phyloP scores from a whole-genome alignment of 2,113 vertebrate species.

The Oceanodroma tethys region DNA sequence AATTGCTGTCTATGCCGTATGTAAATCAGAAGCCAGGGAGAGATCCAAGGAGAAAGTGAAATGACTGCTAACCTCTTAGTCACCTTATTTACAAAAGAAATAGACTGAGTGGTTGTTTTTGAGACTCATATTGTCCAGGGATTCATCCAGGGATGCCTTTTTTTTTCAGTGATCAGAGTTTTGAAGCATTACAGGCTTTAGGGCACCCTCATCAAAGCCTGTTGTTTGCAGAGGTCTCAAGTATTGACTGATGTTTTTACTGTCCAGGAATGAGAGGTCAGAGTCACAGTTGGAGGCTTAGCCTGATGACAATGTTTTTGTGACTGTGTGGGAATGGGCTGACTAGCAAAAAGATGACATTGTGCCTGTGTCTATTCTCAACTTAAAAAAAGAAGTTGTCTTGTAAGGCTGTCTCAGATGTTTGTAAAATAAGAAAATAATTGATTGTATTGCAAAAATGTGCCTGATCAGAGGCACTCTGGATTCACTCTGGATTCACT shows the following conservation, averaged over 20 bases:
- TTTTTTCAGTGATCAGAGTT: neutral
- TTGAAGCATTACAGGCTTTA: neutral
- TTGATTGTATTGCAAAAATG: neutral
- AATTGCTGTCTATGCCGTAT: neutral
- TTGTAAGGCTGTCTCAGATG: neutral
- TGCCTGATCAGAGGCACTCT: neutral
- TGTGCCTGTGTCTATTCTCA: neutral
- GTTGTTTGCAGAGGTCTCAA: neutral
- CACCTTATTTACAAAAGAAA: neutral
- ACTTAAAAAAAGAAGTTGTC: neutral
- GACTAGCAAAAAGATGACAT: neutral
- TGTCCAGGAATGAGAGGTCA: slow-evolving; percentile 30
- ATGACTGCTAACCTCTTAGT: neutral
- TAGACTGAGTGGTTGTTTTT: neutral
- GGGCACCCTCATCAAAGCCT: neutral
- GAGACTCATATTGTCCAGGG: neutral
- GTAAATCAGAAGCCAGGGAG: neutral
- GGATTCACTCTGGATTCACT: neutral
- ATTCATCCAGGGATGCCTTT: neutral
- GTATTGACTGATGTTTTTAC: slow-evolving; percentile 34
- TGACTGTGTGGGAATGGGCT: neutral
- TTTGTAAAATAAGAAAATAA: neutral
- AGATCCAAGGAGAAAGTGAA: neutral
- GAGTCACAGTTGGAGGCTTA: slow-evolving; percentile 25
- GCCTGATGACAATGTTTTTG: slow-evolving; percentile 8